phyloP scores from a whole-genome alignment of 1,140 invertebrate genomes.

The Hermetia illucens region DNA sequence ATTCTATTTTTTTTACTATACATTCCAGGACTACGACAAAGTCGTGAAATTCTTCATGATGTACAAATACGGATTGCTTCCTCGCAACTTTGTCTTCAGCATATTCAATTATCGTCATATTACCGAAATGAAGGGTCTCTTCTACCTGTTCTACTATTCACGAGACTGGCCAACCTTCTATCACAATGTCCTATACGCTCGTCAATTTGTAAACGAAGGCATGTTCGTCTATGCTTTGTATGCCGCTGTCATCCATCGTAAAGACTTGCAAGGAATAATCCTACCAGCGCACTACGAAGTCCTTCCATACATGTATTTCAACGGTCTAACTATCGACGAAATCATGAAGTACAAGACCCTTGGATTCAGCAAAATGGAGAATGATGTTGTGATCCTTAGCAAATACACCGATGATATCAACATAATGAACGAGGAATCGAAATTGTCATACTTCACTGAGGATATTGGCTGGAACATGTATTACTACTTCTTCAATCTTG shows the following conservation, averaged over 20 bases:
- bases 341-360: slow-evolving; percentile 40
- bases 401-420: slow-evolving; percentile 43
- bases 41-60: slow-evolving; percentile 42
- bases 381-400: slow-evolving; percentile 39
- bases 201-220: slow-evolving; percentile 40
- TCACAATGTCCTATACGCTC: slow-evolving; percentile 42
- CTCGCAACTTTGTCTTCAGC: slow-evolving; percentile 45
- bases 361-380: slow-evolving; percentile 8
- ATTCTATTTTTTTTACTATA: no score
- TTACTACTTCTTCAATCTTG: slow-evolving; percentile 48
- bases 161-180: slow-evolving; percentile 49
- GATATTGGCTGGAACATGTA: slow-evolving; percentile 55
- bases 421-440: slow-evolving; percentile 41
- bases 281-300: slow-evolving; percentile 47
- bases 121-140: slow-evolving; percentile 45
- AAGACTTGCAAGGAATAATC: slow-evolving; percentile 38
- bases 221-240: slow-evolving; percentile 42
- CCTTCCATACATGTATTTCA: slow-evolving; percentile 43
- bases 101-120: slow-evolving; percentile 42
- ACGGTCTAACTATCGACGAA: slow-evolving; percentile 38
- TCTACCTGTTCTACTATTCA: slow-evolving; percentile 52
- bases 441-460: slow-evolving; percentile 56
- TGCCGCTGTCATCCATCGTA: slow-evolving; percentile 38
- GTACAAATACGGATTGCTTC: slow-evolving; percentile 39
- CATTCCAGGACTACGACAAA: slow-evolving; percentile 35